Evolutionary conservation across 1,140 invertebrate genomes (phyloP), one percentile per base, ranked within the genome.

Genomic region (Agrilus planipennis): DNA sequence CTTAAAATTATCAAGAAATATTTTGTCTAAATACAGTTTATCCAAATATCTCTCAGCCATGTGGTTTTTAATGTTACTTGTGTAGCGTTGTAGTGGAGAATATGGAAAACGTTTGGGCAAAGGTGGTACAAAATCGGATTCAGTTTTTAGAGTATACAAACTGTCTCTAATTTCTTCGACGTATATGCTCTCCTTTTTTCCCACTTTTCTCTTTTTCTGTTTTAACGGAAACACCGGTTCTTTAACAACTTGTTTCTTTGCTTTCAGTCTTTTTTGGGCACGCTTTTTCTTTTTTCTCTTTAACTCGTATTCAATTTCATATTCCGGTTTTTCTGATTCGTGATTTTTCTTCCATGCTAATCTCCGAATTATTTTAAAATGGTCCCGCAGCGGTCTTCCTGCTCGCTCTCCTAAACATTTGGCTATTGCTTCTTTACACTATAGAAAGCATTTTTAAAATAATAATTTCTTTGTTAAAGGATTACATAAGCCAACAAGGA

Each of bases 31-130:
- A 15, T 65, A 69, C 63, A 71, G 67, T 0, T 63, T 61, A n/a
- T 69, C 67, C 14, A 72, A 50, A 52, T 71, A 72, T 49, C 68
- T 72, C 57, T 69, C 67, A 17, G 69, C 43, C 65, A 66, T 52
- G 55, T 57, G 52, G 64, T 61, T 42, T 49, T 71, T 40, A 52
- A 62, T 56, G 57, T 64, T 60, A 48, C 65, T 48, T 50, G 60
- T 44, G 61, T 66, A 54, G 57, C 57, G 54, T 60, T 68, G 63
- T 58, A 68, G 18, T 49, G 69, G 47, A 57, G 30, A 44, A 41
- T 53, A 57, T 9, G 48, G 49, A 41, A 57, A 58, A 9, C 39
- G 32, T 39, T 47, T 32, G 4, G 36, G 42, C n/a, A n/a, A n/a
- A 4, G 45, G 45, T 6, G 59, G 59, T 4, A 44, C 22, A 28